Evolutionary conservation across 2,113 vertebrate genomes (phyloP), one percentile per base, ranked within the genome.

Genomic region (Carassius carassius): DNA sequence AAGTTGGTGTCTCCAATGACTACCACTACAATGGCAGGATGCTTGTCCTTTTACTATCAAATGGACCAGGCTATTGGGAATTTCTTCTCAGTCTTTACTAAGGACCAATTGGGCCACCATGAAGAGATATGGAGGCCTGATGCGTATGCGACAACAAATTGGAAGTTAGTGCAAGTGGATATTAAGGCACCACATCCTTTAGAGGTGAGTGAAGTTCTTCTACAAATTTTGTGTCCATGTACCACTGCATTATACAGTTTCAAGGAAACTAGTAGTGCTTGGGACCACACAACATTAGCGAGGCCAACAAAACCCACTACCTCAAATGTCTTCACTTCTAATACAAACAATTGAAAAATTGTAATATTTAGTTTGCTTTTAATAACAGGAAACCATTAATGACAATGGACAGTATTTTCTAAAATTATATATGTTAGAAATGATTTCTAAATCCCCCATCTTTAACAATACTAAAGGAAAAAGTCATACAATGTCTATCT

Each of bases 51-150:
- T 93, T 96, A 96, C 90, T 98, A 97, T 86, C 95, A 95, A 21
- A 89, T 95, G n/a, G 94, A 96, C 89, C 95, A 96, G 86, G 94
- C 94, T 25, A 94, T 92, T 37, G 96, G 93, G 85, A 97, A 96
- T 85, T 87, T 95, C 89, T 98, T 99, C 89, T 94, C 94, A 0
- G 89, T 97, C 19, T 98, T 96, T 84, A 95, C 96, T 58, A 95
- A 94, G 91, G 97, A 99, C 75, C 78, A 58, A 4, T 89, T 91
- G 51, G 97, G 97, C 32, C 93, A 96, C 86, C 98, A 96, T 37
- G 96, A 99, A 85, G 97, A 99, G 89, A 92, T 99, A 86, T 99
- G 97, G 97, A 97, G 94, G 89, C 94, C 94, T 10, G 92, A 93
- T 4, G 84, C 89, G 5, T 92, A 94, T 0, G 88, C 86, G 23